Evolutionary conservation across 2,888 invertebrate species (phyloP), one percentile per base, ranked within the genome.

Genomic region (Eustalomyia histrio): DNA sequence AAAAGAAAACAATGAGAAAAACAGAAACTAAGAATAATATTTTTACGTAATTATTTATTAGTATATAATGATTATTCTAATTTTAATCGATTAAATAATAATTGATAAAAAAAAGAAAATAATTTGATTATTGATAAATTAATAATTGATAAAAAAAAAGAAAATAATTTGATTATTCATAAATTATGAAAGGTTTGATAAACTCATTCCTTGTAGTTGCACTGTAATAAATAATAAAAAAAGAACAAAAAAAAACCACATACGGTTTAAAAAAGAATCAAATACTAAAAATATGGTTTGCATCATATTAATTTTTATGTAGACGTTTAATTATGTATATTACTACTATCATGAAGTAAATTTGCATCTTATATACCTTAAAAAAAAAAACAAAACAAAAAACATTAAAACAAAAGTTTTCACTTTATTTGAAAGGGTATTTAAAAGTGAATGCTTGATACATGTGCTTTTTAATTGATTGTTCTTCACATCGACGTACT

Each of bases 171-270:
- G 60, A 73, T 72, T 67, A 85, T 87, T 86, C 84, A 85, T 85
- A 85, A 84, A 64, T 85, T 84, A 87, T 85, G 84, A 86, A 87
- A 84, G 86, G 85, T 85, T 86, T 87, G 85, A 85, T 87, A 84
- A 84, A 85, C 86, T 86, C 88, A 89, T 89, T 89, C 88, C 88
- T 87, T 88, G 85, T 85, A 88, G 87, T 85, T 87, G 87, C 88
- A 87, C 87, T 87, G 86, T 87, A 87, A 87, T 86, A 85, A 87
- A 85, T 85, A 85, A 43, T 6, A 74, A 55, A 50, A 63, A 24
- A 64, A 24, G 57, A 68, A 58, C 24, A 65, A 35, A 55, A 75
- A 58, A 35, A 55, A 75, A 60, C 17, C 60, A 80, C 53, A 71
- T 47, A 74, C 69, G 75, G 65, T 79, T 79, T 58, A 75, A 75